Base-by-base conservation (phyloP, 2,113 vertebrate genomes). In the human (Homo sapiens) region DNA sequence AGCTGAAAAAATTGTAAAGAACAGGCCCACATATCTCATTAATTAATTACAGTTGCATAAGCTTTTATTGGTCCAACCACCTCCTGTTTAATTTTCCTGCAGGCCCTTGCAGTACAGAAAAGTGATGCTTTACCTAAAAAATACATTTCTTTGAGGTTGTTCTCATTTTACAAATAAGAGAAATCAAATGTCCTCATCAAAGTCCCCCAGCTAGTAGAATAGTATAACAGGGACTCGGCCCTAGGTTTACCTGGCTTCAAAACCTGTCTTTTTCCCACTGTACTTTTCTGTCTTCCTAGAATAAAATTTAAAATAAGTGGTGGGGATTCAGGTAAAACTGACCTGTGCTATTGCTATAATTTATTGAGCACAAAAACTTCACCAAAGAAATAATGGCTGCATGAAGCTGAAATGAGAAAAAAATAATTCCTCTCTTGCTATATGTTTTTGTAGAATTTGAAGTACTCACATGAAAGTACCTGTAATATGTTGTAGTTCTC, bases 41-140 rank as follows among this genome's bases (percentile, higher is more conserved):
- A 97, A 97, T 97, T 97, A 97, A 95, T 93, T 93, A 86, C 93
- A 97, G 66, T 96, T 97, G 89, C 50, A 68, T 75, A 55, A 97
- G 66, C 40, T 97, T 35, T 93, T 55, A 32, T 27, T 94, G 18
- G 30, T 89, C 61, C 86, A 93, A 35, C 32, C 40, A 57, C 30
- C 59, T 95, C 82, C 86, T 86, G 8, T 78, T 91, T 83, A 91
- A 90, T 91, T 89, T 93, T 97, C 52, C 52, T 73, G 73, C 52
- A 89, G 22, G 55, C 14, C 1, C 25, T 30, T 83, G 30, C 23
- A 78, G 45, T 38, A 93, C 64, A 79, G 52, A 94, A 91, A 96
- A 94, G 18, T 61, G 66, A 59, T 90, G 17, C 17, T 94, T 88
- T 88, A 72, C 50, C 38, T 92, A 59, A 81, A 95, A 64, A 93